Evolutionary conservation across 2,888 invertebrate species (phyloP).

Genomic region (Torymus aiolomorphi): DNA sequence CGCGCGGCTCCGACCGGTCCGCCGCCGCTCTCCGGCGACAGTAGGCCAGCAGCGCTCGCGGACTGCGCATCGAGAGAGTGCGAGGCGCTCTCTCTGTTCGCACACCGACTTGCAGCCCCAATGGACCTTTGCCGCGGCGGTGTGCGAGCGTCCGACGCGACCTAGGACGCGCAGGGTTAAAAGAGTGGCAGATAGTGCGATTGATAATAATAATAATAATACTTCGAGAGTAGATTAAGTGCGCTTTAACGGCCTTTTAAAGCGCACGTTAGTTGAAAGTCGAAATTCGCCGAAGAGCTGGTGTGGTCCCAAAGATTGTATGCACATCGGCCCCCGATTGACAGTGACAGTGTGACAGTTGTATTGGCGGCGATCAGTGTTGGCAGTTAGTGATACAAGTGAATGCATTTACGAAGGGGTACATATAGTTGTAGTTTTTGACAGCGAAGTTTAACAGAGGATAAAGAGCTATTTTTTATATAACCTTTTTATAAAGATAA

Average conservation of each 20-base stretch:
- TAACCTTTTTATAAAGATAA: too few species aligned
- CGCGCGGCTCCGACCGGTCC: constrained; percentile 3
- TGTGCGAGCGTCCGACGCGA: constrained; percentile 47
- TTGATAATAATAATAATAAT: too few species aligned
- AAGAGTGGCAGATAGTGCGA: too few species aligned
- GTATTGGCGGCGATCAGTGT: too few species aligned
- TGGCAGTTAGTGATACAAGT: too few species aligned
- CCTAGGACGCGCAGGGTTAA: not conserved
- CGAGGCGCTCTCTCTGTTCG: constrained; percentile 16
- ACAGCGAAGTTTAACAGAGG: too few species aligned
- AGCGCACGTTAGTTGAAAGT: constrained; percentile 48
- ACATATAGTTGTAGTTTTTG: too few species aligned
- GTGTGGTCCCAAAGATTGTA: constrained; percentile 17
- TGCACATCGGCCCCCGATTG: too few species aligned
- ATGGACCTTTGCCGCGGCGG: constrained; percentile 48
- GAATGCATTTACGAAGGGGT: too few species aligned
- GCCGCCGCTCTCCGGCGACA: constrained; percentile 61
- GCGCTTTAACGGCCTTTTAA: constrained; percentile 37
- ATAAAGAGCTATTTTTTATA: too few species aligned
- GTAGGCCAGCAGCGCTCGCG: constrained; percentile 74
- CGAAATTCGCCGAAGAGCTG: not conserved
- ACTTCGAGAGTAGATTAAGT: constrained; percentile 30
- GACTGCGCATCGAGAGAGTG: constrained; percentile 60
- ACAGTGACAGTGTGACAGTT: too few species aligned
- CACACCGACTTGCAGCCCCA: not conserved